Evolutionary conservation across 2,113 vertebrate species (phyloP).

Genomic region (Prunella himalayana): DNA sequence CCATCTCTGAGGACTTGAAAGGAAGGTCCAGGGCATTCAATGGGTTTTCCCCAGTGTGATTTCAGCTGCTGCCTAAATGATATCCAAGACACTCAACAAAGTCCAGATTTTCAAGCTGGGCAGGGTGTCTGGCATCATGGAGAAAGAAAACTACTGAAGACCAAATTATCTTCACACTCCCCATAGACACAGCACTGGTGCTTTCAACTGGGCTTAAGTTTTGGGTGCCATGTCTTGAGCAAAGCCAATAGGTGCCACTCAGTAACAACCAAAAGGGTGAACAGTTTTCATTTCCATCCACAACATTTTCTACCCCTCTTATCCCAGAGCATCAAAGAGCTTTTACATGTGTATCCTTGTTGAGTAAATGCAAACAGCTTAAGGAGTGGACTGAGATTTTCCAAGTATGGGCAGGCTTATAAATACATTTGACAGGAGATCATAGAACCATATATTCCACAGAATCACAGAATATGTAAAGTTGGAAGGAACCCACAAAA

Average conservation of each 20-base stretch:
- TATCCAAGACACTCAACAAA: neutral
- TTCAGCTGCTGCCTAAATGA: neutral
- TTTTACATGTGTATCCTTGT: neutral
- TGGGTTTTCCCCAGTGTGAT: neutral
- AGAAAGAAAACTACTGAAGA: neutral
- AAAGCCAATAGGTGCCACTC: accelerated
- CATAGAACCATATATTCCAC: neutral
- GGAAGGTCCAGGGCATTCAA: neutral
- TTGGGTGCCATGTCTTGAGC: neutral
- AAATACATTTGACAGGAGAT: neutral
- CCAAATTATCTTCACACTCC: accelerated
- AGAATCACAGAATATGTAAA: neutral
- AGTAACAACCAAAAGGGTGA: neutral
- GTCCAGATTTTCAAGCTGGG: neutral
- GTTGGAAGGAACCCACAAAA: neutral
- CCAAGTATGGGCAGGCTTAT: neutral
- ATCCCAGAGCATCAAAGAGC: neutral
- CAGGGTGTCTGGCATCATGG: neutral
- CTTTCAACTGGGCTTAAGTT: neutral
- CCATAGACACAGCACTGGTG: neutral
- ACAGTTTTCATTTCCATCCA: neutral
- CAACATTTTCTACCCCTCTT: neutral
- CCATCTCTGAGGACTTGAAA: neutral
- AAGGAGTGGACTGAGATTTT: neutral
- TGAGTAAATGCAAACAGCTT: neutral